phyloP scores from a whole-genome alignment of 2,888 invertebrate species.

The Macropis europaea region DNA sequence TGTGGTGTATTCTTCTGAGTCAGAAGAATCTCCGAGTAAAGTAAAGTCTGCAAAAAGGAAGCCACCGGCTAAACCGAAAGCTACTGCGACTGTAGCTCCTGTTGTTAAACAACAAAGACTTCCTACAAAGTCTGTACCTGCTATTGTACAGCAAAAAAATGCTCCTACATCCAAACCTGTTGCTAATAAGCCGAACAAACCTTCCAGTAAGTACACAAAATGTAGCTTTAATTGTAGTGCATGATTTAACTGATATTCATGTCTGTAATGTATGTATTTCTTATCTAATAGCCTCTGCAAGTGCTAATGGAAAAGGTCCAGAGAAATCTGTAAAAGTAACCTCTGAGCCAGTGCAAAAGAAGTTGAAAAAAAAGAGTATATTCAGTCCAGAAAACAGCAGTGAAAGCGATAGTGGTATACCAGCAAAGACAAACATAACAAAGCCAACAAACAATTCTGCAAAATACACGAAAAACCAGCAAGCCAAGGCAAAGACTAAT shows the following conservation, averaged over 20 bases:
- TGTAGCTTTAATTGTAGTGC: neutral
- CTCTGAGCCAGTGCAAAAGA: conserved; percentile 75
- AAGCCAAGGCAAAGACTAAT: conserved; percentile 76
- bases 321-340: conserved; percentile 66
- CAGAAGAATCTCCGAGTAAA: conserved; percentile 75
- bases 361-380: conserved; percentile 87
- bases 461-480: conserved; percentile 73
- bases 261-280: neutral
- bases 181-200: conserved; percentile 71
- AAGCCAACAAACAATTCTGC: conserved; percentile 76
- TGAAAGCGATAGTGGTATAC: conserved; percentile 82
- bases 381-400: conserved; percentile 90
- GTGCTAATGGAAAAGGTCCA: conserved; percentile 54
- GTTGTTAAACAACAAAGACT: conserved; percentile 81
- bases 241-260: neutral
- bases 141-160: conserved; percentile 69
- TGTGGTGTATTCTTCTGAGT: conserved; percentile 76
- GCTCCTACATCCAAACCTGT: conserved; percentile 70
- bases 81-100: conserved; percentile 83
- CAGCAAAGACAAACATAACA: conserved; percentile 78
- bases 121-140: conserved; percentile 75
- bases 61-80: conserved; percentile 84
- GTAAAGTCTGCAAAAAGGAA: conserved; percentile 80
- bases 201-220: conserved; percentile 68
- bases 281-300: conserved; percentile 25